Percentiles rank a stretch among this genome's conserved stretches.
phyloP scores from a whole-genome alignment of 1,140 invertebrate genomes.

The Drosophila repleta region DNA sequence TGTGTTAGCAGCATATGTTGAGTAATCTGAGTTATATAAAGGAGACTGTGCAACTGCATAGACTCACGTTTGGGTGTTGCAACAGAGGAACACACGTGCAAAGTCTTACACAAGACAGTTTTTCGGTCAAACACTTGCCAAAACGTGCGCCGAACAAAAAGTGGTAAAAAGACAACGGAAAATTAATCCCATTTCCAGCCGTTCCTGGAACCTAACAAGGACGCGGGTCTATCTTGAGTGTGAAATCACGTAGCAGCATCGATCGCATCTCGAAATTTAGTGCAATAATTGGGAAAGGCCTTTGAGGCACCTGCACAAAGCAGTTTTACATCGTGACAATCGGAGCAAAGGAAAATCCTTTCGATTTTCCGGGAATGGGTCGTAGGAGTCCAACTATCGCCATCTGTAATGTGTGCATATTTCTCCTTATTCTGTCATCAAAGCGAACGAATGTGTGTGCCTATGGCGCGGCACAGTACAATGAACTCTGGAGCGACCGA shows the following conservation, averaged over 20 bases:
- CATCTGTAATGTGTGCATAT: neutral
- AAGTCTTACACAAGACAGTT: constrained; percentile 25
- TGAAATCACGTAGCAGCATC: constrained; percentile 69
- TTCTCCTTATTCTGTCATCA: neutral
- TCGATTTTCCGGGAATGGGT: constrained; percentile 47
- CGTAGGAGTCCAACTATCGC: neutral
- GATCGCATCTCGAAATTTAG: constrained; percentile 8
- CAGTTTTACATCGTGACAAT: constrained; percentile 1
- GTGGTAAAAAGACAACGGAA: constrained; percentile 11
- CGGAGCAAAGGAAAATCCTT: constrained; percentile 52
- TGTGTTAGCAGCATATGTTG: neutral
- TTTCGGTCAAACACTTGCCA: constrained; percentile 13
- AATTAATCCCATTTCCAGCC: constrained; percentile 43
- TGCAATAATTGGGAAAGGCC: constrained; percentile 51
- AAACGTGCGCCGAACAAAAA: constrained; percentile 59
- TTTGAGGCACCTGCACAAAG: constrained; percentile 29
- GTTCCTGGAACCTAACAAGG: constrained; percentile 56
- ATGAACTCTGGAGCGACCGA: constrained; percentile 55
- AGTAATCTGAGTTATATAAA: constrained; percentile 17
- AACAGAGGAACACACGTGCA: constrained; percentile 18
- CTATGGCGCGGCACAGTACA: constrained; percentile 32
- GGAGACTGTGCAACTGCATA: constrained; percentile 1
- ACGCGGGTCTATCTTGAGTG: constrained; percentile 61
- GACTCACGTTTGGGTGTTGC: constrained; percentile 35
- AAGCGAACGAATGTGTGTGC: neutral